Evolutionary conservation across 2,113 vertebrate genomes (phyloP).

Genomic region (Numida meleagris): DNA sequence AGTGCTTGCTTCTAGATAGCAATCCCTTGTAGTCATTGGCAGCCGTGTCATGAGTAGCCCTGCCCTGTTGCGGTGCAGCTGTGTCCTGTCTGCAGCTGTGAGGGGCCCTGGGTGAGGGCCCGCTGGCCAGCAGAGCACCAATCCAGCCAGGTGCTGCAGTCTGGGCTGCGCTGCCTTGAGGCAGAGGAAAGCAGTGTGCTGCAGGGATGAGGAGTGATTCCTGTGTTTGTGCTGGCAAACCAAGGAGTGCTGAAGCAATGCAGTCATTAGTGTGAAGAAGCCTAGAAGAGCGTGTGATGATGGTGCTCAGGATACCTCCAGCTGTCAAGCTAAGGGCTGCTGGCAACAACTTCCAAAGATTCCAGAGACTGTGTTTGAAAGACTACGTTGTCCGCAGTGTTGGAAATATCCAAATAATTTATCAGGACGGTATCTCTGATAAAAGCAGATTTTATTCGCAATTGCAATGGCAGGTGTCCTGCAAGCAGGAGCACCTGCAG

Average conservation of each 20-base stretch:
- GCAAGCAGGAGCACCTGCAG: no score
- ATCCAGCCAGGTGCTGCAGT: not conserved
- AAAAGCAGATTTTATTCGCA: no score
- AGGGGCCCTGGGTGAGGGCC: not conserved
- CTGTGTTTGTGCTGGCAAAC: accelerated
- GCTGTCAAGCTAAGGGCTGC: not conserved
- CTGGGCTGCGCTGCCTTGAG: not conserved
- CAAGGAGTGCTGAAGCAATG: not conserved
- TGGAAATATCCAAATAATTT: no score
- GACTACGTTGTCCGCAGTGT: not conserved
- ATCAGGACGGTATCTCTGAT: no score
- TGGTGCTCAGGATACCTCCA: not conserved
- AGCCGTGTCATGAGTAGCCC: not conserved
- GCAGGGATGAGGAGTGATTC: no score
- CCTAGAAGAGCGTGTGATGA: not conserved
- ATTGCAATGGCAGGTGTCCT: no score
- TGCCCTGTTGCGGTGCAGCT: not conserved
- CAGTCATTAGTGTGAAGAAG: not conserved
- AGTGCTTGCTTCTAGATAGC: not conserved
- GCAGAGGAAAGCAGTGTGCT: not conserved
- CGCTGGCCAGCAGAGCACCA: not conserved
- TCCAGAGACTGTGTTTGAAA: not conserved
- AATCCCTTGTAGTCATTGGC: no score
- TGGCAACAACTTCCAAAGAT: not conserved
- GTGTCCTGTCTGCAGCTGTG: not conserved